Percentiles rank a stretch among this genome's conserved stretches.
Evolutionary conservation across 1,140 invertebrate species (phyloP).

Genomic region (Drosophila chauvacae): DNA sequence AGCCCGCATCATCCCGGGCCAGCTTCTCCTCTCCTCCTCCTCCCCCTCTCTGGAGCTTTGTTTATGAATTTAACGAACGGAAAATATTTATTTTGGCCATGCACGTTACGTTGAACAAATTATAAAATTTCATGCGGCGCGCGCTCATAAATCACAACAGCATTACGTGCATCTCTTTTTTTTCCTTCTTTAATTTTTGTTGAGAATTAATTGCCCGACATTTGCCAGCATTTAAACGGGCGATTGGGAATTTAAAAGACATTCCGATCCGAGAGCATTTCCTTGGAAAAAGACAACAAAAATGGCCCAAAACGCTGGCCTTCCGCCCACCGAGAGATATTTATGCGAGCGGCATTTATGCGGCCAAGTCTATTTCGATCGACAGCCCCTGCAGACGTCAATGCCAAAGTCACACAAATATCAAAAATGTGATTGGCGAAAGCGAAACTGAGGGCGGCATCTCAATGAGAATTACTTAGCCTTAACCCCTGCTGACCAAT

Average conservation of each 20-base stretch:
- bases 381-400: conserved; percentile 60
- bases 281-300: conserved; percentile 25
- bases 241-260: conserved; percentile 34
- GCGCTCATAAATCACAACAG: conserved; percentile 63
- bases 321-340: conserved; percentile 37
- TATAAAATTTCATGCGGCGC: conserved; percentile 49
- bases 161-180: conserved; percentile 50
- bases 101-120: conserved; percentile 49
- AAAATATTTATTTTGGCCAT: conserved; percentile 59
- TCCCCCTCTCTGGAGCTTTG: conserved; percentile 13
- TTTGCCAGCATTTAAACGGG: conserved; percentile 38
- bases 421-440: conserved; percentile 69
- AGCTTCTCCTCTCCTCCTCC: not conserved
- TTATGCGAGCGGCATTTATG: conserved; percentile 55
- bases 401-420: conserved; percentile 77
- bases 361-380: conserved; percentile 70
- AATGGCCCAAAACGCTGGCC: conserved; percentile 39
- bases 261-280: conserved; percentile 37
- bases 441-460: conserved; percentile 45
- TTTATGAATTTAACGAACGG: conserved; percentile 51
- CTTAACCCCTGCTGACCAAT: conserved; percentile 39
- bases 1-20: conserved; percentile 53
- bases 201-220: conserved; percentile 46
- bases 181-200: not conserved
- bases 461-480: conserved; percentile 35